Evolutionary conservation across 1,140 invertebrate species (phyloP).

Genomic region (Meloidogyne hapla): DNA sequence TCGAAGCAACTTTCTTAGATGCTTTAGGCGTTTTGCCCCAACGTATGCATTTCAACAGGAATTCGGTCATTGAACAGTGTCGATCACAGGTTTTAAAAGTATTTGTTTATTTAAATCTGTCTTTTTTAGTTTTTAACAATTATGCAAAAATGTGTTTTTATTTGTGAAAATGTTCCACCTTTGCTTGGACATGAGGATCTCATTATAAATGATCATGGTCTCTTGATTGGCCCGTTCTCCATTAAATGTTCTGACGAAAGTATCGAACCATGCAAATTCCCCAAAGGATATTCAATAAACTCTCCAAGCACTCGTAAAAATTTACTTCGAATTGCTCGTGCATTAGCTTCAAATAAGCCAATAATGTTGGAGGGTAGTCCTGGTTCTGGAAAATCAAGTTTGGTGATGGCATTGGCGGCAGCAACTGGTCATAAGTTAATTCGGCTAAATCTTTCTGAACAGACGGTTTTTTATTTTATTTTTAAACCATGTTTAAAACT

Average conservation of each 20-base stretch:
- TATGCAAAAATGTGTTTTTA: background rate
- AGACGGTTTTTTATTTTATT: conserved; percentile 73
- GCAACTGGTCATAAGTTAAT: conserved; percentile 78
- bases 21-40: conserved; percentile 72
- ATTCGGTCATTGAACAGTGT: conserved; percentile 12
- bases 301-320: conserved; percentile 73
- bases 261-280: background rate
- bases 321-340: conserved; percentile 79
- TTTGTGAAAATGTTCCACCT: background rate
- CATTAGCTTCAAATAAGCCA: conserved; percentile 81
- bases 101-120: background rate
- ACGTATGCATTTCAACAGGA: conserved; percentile 32
- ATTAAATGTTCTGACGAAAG: background rate
- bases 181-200: background rate
- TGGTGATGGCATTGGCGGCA: conserved; percentile 85
- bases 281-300: conserved; percentile 35
- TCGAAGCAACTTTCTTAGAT: conserved; percentile 85
- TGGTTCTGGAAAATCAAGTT: conserved; percentile 94
- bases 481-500: conserved; percentile 25
- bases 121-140: conserved; percentile 20
- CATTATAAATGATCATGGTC: background rate
- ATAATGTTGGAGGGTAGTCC: conserved; percentile 94
- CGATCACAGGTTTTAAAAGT: conserved; percentile 17
- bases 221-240: conserved; percentile 25
- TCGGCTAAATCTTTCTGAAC: conserved; percentile 94